Base-by-base conservation (phyloP, 2,888 invertebrate genomes). In the Protodeltote pygarga region DNA sequence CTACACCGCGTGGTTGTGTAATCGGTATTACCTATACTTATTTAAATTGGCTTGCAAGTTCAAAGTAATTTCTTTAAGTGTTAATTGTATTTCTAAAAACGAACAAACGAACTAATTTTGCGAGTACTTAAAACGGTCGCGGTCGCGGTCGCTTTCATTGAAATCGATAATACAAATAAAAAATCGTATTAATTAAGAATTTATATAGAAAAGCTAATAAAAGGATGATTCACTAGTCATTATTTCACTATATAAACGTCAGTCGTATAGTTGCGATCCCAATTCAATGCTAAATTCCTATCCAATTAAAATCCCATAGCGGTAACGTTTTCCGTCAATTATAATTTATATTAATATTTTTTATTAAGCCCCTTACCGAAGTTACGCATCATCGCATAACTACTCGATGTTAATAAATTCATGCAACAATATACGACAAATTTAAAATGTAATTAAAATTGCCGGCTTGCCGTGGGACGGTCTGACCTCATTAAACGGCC, bases 401-500 rank as follows among this genome's bases (percentile, higher is more conserved):
- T 38, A 47, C 53, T 50, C 41, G 31, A 34, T 51, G 42, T 41
- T 45, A 50, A 66, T 59, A 63, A 60, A 66, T 66, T 66, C 33
- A 34, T 39, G 52, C 55, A 62, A 66, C 53, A 70, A 62, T 71
- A 62, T 66, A 67, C 70, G 64, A 50, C 59, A 62, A 80, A 84
- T 85, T 82, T 85, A 85, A 85, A 85, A 79, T 75, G 78, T 85
- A 85, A 89, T 85, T 87, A 86, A 85, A 81, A 79, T 71, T 71
- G 75, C 70, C 77, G 65, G 61, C 64, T 65, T 71, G 71, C 71
- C 77, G 65, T 59, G 65, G 72, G 77, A 76, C 71, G 73, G 69
- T 73, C 65, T 69, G 79, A 78, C 85, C 85, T 89, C 84, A 87
- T 89, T 88, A 86, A 86, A 82, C 73, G 80, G 81, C 75, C 83